Evolutionary conservation across 2,113 vertebrate species (phyloP).

Genomic region (Equus przewalskii): DNA sequence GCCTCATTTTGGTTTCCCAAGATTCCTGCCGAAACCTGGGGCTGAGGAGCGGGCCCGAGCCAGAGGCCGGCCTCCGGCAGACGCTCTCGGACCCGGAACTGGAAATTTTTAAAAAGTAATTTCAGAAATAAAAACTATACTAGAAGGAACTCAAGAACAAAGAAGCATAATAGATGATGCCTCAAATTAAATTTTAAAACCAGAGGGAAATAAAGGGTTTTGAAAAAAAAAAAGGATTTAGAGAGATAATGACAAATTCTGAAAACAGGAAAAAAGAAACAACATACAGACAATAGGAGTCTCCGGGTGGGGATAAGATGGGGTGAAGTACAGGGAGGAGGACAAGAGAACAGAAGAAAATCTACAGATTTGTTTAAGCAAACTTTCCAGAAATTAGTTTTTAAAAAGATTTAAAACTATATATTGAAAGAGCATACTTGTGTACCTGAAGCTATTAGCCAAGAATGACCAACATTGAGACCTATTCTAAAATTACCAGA

Average conservation of each 20-base stretch:
- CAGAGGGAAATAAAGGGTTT: not conserved
- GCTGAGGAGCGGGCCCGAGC: no score
- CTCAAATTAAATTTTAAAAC: not conserved
- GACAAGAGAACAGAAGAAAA: not conserved
- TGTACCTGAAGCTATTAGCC: not conserved
- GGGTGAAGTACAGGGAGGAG: not conserved
- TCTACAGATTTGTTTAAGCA: not conserved
- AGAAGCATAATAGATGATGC: not conserved
- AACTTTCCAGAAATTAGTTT: not conserved
- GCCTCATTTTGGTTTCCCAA: conserved; percentile 88
- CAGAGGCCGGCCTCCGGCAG: no score
- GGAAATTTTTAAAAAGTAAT: not conserved
- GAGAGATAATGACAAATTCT: not conserved
- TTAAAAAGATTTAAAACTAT: not conserved
- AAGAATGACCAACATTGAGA: not conserved
- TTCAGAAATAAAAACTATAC: not conserved
- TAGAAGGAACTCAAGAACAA: not conserved
- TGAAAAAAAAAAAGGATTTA: not conserved
- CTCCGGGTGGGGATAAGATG: not conserved
- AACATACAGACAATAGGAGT: not conserved
- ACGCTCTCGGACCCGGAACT: no score
- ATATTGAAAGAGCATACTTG: not conserved
- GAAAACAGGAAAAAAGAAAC: not conserved
- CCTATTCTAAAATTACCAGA: not conserved
- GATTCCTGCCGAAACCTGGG: conserved; percentile 73